phyloP scores from a whole-genome alignment of 1,140 invertebrate genomes.

The Penaeus chinensis region DNA sequence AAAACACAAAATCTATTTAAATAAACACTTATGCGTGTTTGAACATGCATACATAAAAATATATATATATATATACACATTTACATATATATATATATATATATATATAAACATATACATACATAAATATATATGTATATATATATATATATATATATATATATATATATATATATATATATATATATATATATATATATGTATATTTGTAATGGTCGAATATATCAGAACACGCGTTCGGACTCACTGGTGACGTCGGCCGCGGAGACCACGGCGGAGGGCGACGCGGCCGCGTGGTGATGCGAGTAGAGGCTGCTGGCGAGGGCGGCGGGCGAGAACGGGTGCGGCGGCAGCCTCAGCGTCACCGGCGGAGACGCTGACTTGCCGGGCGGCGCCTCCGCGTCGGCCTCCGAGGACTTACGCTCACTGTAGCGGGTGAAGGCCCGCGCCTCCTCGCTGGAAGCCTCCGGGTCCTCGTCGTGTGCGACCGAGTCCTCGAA shows the following conservation, averaged over 20 bases:
- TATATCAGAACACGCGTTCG: neutral
- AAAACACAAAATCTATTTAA: too few species aligned
- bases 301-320: slow-evolving; percentile 42
- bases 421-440: slow-evolving; percentile 34
- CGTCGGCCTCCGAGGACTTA: slow-evolving; percentile 2
- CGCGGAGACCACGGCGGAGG: slow-evolving; percentile 25
- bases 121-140: slow-evolving; percentile 19
- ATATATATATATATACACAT: neutral
- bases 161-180: neutral
- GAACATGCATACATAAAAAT: too few species aligned
- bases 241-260: slow-evolving; percentile 49
- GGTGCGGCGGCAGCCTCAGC: slow-evolving; percentile 18
- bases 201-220: neutral
- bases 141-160: slow-evolving; percentile 15
- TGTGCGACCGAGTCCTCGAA: slow-evolving; percentile 13
- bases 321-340: slow-evolving; percentile 34
- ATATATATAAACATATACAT: slow-evolving; percentile 14
- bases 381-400: slow-evolving; percentile 9
- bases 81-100: slow-evolving; percentile 3
- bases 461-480: slow-evolving; percentile 32
- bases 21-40: too few species aligned
- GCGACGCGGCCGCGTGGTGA: neutral
- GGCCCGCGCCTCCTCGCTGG: slow-evolving; percentile 38
- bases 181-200: too few species aligned
- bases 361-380: slow-evolving; percentile 19